Conservation (phyloP, 2,113 vertebrate genomes). For the Lichenostomus cassidix region DNA sequence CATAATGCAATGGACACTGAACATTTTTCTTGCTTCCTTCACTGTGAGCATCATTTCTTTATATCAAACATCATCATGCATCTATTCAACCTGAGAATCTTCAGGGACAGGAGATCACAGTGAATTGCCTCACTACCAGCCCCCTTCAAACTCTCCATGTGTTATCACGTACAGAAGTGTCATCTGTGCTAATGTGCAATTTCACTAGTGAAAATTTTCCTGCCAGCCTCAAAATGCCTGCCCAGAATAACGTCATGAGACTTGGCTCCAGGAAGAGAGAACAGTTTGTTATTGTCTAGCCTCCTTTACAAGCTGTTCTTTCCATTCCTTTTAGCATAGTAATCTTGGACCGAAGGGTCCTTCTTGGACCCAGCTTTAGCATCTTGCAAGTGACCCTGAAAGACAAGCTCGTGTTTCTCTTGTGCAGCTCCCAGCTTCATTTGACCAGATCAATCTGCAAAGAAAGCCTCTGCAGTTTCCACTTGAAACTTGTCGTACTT, state of each 20-base stretch:
- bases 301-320: neutral
- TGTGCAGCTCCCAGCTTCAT: neutral
- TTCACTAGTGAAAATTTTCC: neutral
- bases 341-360: neutral
- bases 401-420: neutral
- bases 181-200: neutral
- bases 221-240: neutral
- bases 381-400: neutral
- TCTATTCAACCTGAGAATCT: neutral
- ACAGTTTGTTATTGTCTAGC: neutral
- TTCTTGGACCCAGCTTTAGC: neutral
- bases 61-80: neutral
- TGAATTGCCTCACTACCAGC: neutral
- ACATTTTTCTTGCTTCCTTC: neutral
- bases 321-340: neutral
- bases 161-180: neutral
- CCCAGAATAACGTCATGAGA: slow-evolving; percentile 10
- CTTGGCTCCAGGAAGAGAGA: neutral
- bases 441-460: neutral
- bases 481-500: neutral
- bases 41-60: neutral
- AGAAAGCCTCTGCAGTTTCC: neutral
- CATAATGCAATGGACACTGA: neutral
- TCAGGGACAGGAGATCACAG: neutral
- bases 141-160: neutral